These are phyloP conservation scores for Elmis aenea DNA, from an alignment of 2,888 invertebrate species.

Conservation along the genomic window DNA sequence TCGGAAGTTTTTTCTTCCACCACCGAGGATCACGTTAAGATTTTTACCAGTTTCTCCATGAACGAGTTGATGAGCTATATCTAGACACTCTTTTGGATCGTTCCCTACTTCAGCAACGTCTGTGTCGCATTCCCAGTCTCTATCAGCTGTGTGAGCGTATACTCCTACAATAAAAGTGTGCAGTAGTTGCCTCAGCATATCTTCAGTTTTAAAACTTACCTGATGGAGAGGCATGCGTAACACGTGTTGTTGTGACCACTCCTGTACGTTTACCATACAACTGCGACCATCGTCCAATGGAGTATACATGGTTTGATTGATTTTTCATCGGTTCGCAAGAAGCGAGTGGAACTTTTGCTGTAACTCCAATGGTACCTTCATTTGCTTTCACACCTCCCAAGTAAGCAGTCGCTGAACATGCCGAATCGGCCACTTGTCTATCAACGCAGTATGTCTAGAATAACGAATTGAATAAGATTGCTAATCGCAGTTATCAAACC, in stretches of 20 bases:
- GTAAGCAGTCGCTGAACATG: constrained; percentile 77
- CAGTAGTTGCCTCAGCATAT: too few relatives aligned
- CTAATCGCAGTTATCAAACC: too few relatives aligned
- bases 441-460: constrained; percentile 70
- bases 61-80: constrained; percentile 71
- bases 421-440: constrained; percentile 74
- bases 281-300: constrained; percentile 69
- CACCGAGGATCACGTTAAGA: constrained; percentile 72
- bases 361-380: constrained; percentile 70
- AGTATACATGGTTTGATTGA: constrained; percentile 55
- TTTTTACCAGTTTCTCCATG: constrained; percentile 60
- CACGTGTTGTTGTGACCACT: constrained; percentile 70
- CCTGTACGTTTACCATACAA: constrained; percentile 59
- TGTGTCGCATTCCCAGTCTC: constrained; percentile 69
- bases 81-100: constrained; percentile 55
- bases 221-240: constrained; percentile 76
- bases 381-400: constrained; percentile 74
- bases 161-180: constrained; percentile 52
- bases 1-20: constrained; percentile 63
- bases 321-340: constrained; percentile 60
- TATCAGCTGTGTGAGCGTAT: constrained; percentile 66
- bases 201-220: too few relatives aligned
- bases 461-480: too few relatives aligned
- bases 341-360: constrained; percentile 56
- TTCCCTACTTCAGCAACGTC: constrained; percentile 51